Evolutionary conservation across 2,113 vertebrate species (phyloP).

Genomic region (Phycodurus eques): DNA sequence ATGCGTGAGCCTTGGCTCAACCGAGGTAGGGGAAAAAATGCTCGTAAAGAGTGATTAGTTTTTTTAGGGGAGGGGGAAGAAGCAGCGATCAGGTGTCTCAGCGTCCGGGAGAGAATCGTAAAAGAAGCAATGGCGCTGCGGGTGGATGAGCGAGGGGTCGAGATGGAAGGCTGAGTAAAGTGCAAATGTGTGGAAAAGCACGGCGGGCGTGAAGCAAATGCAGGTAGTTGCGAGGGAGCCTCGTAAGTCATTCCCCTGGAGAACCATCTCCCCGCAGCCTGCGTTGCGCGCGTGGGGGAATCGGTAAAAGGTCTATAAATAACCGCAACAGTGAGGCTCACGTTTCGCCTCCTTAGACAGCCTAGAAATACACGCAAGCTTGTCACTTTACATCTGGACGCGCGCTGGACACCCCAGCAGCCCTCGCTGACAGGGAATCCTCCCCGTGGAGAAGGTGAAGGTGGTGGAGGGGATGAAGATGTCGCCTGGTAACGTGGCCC

Average conservation of each 20-base stretch:
- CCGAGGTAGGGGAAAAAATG: background rate
- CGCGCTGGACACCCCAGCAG: constrained; percentile 33
- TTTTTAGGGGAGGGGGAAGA: background rate
- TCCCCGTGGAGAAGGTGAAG: constrained; percentile 43
- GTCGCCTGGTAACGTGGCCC: constrained; percentile 29
- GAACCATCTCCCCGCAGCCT: constrained; percentile 40
- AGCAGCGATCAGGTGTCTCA: background rate
- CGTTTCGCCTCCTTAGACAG: constrained; percentile 56
- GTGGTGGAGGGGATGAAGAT: constrained; percentile 35
- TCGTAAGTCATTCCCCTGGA: constrained; percentile 58
- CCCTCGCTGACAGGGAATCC: constrained; percentile 45
- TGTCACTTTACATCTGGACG: constrained; percentile 61
- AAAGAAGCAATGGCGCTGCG: background rate
- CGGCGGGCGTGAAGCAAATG: constrained; percentile 37
- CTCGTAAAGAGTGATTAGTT: background rate
- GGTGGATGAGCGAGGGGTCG: constrained; percentile 22
- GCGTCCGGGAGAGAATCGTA: constrained; percentile 12
- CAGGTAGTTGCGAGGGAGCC: constrained; percentile 44
- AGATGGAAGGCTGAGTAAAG: constrained; percentile 11
- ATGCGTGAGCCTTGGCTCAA: background rate
- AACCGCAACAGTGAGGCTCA: constrained; percentile 58
- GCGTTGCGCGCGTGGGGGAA: constrained; percentile 43
- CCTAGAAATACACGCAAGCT: constrained; percentile 69
- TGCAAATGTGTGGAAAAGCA: background rate
- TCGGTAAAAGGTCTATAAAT: constrained; percentile 70